Percentiles rank a stretch among this genome's conserved stretches.
Conservation (phyloP, 1,140 invertebrate genomes). For the Drosophila sulfurigaster region DNA sequence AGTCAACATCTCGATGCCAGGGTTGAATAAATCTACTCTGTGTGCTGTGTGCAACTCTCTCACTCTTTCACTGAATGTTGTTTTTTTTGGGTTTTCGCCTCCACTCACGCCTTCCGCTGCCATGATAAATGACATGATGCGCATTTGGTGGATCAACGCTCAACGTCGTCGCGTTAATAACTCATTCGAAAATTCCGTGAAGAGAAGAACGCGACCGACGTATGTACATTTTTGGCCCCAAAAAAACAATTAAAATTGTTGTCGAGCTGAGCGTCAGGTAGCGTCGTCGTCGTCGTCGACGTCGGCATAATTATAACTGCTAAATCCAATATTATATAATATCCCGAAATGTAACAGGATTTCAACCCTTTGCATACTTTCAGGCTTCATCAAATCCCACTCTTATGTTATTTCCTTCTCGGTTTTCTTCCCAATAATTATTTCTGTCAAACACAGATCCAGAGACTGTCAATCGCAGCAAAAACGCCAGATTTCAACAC, state of each 20-base stretch:
- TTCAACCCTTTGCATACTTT: conserved; percentile 43
- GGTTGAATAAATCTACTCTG: conserved; percentile 6
- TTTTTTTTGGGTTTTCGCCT: conserved; percentile 13
- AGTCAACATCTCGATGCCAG: neutral
- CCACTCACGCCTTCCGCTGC: conserved; percentile 50
- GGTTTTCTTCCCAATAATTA: conserved; percentile 65
- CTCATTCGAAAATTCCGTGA: conserved; percentile 82
- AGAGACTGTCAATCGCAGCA: conserved; percentile 24
- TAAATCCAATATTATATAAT: conserved; percentile 42
- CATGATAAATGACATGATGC: conserved; percentile 82
- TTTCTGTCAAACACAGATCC: conserved; percentile 68
- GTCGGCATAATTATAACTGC: conserved; percentile 45
- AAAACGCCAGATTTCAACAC: neutral
- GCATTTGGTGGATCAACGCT: conserved; percentile 60
- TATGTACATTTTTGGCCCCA: conserved; percentile 46
- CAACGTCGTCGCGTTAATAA: conserved; percentile 77
- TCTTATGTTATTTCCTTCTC: conserved; percentile 14
- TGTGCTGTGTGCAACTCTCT: conserved; percentile 41
- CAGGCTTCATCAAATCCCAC: too few species aligned
- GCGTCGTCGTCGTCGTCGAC: neutral
- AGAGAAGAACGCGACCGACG: conserved; percentile 44
- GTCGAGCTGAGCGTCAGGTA: conserved; percentile 50
- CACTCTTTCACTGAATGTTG: conserved; percentile 3
- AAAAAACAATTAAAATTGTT: conserved; percentile 82
- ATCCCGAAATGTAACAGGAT: conserved; percentile 20